Conservation (phyloP, 2,797 vertebrate species). For the Myotis daubentonii region DNA sequence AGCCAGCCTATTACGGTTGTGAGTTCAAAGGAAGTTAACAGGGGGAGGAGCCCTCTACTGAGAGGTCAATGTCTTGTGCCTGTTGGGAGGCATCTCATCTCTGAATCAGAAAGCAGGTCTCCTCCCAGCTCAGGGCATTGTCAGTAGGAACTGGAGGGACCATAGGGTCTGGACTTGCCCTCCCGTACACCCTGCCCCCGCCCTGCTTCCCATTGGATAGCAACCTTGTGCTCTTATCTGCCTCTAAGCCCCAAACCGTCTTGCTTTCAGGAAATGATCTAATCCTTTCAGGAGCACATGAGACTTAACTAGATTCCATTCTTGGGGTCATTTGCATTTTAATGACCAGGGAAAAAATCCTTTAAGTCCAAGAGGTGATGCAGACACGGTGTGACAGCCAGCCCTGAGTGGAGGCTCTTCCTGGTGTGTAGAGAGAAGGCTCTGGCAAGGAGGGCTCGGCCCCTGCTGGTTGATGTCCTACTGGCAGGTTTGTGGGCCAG, state of each 20-base stretch:
- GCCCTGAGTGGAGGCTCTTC: background rate
- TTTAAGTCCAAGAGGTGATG: background rate
- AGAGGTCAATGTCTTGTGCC: no score
- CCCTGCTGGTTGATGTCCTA: background rate
- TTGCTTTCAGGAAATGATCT: constrained; percentile 28
- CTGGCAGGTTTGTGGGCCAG: background rate
- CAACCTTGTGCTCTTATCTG: background rate
- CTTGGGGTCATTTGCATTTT: constrained; percentile 58
- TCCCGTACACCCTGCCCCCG: background rate
- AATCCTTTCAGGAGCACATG: background rate
- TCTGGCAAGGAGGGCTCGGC: background rate
- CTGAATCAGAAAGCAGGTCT: background rate
- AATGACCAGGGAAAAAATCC: constrained; percentile 26
- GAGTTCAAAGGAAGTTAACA: background rate
- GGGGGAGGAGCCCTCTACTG: no score
- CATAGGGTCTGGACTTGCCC: fast-evolving
- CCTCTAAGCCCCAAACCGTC: background rate
- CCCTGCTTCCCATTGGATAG: background rate
- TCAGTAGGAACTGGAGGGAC: background rate
- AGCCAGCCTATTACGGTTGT: background rate
- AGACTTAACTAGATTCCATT: constrained; percentile 38
- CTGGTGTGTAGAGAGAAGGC: background rate
- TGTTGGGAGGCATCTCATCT: background rate
- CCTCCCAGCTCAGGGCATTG: background rate
- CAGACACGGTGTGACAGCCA: background rate